A percentile compares a stretch with the other conserved stretches of the same genome.
phyloP scores from a whole-genome alignment of 2,888 invertebrate species.

The Heliconius ethilla region DNA sequence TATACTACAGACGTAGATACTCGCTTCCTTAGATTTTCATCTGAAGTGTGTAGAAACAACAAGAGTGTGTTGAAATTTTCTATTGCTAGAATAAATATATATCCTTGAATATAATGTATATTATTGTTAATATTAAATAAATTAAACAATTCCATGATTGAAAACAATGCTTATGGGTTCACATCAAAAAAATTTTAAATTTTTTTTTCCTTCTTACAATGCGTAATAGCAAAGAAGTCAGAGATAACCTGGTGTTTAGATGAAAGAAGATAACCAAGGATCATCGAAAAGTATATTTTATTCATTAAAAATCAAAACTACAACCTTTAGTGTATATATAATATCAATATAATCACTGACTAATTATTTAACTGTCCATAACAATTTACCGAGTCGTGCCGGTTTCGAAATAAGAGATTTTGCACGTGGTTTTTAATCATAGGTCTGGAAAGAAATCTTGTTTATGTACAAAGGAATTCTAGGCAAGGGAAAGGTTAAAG shows the following conservation, averaged over 20 bases:
- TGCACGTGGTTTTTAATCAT: slow-evolving; percentile 15
- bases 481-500: slow-evolving; percentile 23
- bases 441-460: slow-evolving; percentile 10
- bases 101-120: too few species aligned
- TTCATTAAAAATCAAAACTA: too few species aligned
- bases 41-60: neutral
- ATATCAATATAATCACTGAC: neutral
- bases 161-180: too few species aligned
- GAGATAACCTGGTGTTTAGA: too few species aligned
- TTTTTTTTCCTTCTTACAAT: too few species aligned
- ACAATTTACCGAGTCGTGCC: neutral
- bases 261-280: too few species aligned
- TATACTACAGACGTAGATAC: neutral
- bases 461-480: slow-evolving; percentile 20
- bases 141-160: too few species aligned
- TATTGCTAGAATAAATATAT: neutral
- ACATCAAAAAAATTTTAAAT: too few species aligned
- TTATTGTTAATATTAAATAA: too few species aligned
- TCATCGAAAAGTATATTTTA: too few species aligned
- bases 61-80: neutral
- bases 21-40: neutral
- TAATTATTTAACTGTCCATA: neutral
- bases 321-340: too few species aligned
- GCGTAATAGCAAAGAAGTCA: too few species aligned
- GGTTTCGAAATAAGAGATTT: slow-evolving; percentile 4